Percentiles rank a stretch among this genome's conserved stretches.
phyloP scores from a whole-genome alignment of 1,140 invertebrate genomes.

The Drosophila rhopaloa region DNA sequence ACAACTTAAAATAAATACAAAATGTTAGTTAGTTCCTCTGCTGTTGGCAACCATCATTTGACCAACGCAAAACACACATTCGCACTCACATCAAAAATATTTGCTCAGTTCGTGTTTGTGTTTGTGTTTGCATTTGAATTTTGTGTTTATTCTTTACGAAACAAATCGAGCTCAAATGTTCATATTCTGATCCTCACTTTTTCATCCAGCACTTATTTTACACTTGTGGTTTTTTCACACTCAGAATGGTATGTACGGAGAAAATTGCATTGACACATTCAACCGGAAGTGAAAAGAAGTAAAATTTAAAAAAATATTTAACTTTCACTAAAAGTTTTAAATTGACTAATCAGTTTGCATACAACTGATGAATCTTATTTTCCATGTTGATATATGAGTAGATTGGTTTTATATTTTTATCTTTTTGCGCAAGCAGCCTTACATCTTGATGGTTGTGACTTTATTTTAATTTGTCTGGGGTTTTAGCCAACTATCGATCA shows the following conservation, averaged over 20 bases:
- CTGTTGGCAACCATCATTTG: conserved; percentile 55
- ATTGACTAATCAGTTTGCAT: not conserved
- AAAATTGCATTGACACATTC: conserved; percentile 1
- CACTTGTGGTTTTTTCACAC: conserved; percentile 58
- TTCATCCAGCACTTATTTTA: conserved; percentile 14
- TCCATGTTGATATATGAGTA: too few species aligned
- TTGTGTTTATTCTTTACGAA: conserved; percentile 57
- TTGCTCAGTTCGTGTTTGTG: conserved; percentile 36
- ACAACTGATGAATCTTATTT: too few species aligned
- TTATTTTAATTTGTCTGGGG: too few species aligned
- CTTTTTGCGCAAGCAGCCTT: too few species aligned
- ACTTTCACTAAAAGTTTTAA: not conserved
- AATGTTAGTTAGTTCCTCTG: conserved; percentile 53
- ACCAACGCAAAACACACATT: conserved; percentile 46
- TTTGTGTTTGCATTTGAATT: conserved; percentile 31
- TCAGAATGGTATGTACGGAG: conserved; percentile 48
- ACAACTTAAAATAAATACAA: conserved; percentile 77
- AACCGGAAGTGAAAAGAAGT: not conserved
- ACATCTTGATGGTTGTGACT: too few species aligned
- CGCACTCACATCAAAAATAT: conserved; percentile 58
- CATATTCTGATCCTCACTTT: conserved; percentile 24
- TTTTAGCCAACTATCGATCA: too few species aligned
- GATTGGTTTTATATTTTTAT: too few species aligned
- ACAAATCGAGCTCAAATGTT: conserved; percentile 70
- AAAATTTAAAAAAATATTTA: not conserved